phyloP scores from a whole-genome alignment of 2,888 invertebrate genomes.

The Rhingia rostrata region DNA sequence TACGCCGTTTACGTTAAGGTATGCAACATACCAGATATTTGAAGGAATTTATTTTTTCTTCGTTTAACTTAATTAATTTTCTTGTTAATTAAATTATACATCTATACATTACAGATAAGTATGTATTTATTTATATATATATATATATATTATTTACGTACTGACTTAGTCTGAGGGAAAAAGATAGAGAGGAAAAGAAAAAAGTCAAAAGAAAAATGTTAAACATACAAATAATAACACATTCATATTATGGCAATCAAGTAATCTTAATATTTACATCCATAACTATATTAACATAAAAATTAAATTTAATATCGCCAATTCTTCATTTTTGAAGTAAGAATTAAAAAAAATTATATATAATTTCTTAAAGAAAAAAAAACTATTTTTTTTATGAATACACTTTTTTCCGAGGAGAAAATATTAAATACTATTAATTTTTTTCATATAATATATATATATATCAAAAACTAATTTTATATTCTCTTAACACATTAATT shows the following conservation, averaged over 20 bases:
- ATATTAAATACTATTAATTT: conserved; percentile 58
- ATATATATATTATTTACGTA: conserved; percentile 65
- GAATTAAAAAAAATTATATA: conserved; percentile 54
- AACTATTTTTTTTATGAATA: conserved; percentile 42
- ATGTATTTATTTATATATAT: conserved; percentile 51
- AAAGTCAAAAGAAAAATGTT: conserved; percentile 45
- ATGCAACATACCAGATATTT: conserved; percentile 78
- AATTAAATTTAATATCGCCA: conserved; percentile 70
- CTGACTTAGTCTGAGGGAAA: conserved; percentile 64
- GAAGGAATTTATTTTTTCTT: conserved; percentile 49
- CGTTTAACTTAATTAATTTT: conserved; percentile 52
- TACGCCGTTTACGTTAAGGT: conserved; percentile 75
- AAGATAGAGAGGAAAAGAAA: conserved; percentile 27
- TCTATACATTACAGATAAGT: conserved; percentile 67
- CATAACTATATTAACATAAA: conserved; percentile 34
- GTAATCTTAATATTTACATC: conserved; percentile 71
- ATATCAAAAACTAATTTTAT: conserved; percentile 68
- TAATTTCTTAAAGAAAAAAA: conserved; percentile 68
- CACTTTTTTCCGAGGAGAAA: conserved; percentile 34
- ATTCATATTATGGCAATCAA: conserved; percentile 75
- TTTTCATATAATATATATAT: conserved; percentile 51
- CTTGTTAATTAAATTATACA: conserved; percentile 65
- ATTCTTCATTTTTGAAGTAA: conserved; percentile 57
- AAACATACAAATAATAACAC: conserved; percentile 74
- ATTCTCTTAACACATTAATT: conserved; percentile 63